A percentile compares a stretch with the other conserved stretches of the same genome.
Conservation (phyloP, 2,888 invertebrate genomes). For the Charanyca ferruginea region DNA sequence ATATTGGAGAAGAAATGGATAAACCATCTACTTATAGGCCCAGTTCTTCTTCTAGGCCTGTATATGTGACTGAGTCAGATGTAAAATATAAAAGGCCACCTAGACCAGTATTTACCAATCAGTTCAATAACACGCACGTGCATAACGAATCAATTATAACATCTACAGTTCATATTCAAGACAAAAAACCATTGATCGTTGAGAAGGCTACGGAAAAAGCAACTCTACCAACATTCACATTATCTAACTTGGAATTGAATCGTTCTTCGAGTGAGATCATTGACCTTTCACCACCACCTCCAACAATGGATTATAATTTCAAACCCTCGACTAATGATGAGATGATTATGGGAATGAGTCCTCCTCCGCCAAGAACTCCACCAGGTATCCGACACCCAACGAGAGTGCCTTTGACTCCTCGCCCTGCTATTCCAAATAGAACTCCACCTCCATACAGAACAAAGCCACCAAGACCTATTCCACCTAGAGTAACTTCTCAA, state of each 20-base stretch:
- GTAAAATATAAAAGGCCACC: slow-evolving; percentile 73
- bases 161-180: slow-evolving; percentile 85
- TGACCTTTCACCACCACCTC: slow-evolving; percentile 89
- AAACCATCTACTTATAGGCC: slow-evolving; percentile 69
- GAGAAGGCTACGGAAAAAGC: slow-evolving; percentile 79
- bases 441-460: slow-evolving; percentile 82
- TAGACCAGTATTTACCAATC: slow-evolving; percentile 72
- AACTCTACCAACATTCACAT: slow-evolving; percentile 79
- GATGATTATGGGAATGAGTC: slow-evolving; percentile 91
- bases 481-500: slow-evolving; percentile 77
- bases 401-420: slow-evolving; percentile 76
- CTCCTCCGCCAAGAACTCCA: slow-evolving; percentile 85
- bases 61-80: slow-evolving; percentile 66
- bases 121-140: slow-evolving; percentile 72
- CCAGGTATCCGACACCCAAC: slow-evolving; percentile 75
- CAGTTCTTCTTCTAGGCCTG: slow-evolving; percentile 68
- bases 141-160: slow-evolving; percentile 86
- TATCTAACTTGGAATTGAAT: slow-evolving; percentile 77
- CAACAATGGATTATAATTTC: slow-evolving; percentile 83
- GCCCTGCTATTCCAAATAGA: slow-evolving; percentile 78
- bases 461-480: slow-evolving; percentile 80
- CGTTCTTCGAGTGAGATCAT: slow-evolving; percentile 84
- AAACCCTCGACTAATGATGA: slow-evolving; percentile 87
- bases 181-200: slow-evolving; percentile 86
- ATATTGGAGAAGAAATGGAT: slow-evolving; percentile 86